Base-by-base conservation (phyloP, 2,113 vertebrate genomes). In the Hydrochoerus hydrochaeris region DNA sequence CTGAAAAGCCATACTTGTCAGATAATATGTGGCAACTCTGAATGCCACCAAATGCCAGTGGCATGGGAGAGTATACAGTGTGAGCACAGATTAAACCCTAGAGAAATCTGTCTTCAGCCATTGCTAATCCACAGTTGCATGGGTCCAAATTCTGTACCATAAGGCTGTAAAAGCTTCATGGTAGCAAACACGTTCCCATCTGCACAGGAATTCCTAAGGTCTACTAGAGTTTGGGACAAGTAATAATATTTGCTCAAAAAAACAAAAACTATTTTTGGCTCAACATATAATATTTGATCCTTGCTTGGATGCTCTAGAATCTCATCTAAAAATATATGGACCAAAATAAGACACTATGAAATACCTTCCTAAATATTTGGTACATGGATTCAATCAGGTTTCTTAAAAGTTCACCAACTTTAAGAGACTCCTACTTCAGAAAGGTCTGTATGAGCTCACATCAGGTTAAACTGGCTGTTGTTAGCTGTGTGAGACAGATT, bases 241-340 rank as follows among this genome's bases (percentile, higher is more conserved):
- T 77, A 62, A 81, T 2, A 7, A 4, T 94, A 84, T 87, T 75
- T 95, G 52, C 63, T 82, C 17, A 49, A 85, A 83, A 82, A 8
- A 46, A 19, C 44, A 85, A 44, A 60, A 83, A 69, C 16, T 80
- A 28, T 49, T 90, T 85, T 54, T 32, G 65, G n/a, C 52, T 60
- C 16, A 77, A 92, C 44, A 78, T 81, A 62, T 41, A 77, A 78
- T 73, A 83, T 67, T 77, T 32, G 22, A 26, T n/a, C 49, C 71
- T 89, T 46, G 49, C 44, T 93, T 46, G 77, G 62, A 87, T 20
- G 0, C 78, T 93, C 12, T 89, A 91, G 54, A 95, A 73, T 93
- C 30, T 49, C 19, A 30, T 62, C 58, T 85, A 78, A 91, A 84
- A 71, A 80, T 57, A 38, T 69, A 57, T 67, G 8, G 1, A 28